Percentiles rank a stretch among this genome's conserved stretches.
Conservation (phyloP, 2,888 invertebrate genomes). For the Scaptomyza parva region DNA sequence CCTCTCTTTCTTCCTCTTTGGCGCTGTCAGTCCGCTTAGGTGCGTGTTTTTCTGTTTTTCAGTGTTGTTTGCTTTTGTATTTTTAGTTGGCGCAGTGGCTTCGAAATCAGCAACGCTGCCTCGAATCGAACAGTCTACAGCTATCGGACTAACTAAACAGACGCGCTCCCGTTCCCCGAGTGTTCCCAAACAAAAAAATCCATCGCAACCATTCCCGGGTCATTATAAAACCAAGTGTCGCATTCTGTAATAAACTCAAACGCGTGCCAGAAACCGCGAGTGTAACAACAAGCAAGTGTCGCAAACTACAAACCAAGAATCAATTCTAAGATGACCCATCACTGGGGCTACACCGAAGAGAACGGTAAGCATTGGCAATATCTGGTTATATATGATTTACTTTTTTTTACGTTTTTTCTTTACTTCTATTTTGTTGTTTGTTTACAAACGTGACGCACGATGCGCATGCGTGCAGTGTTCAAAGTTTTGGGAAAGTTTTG, state of each 20-base stretch:
- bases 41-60: slow-evolving; percentile 61
- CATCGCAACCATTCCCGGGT: slow-evolving; percentile 29
- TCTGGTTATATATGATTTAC: background rate
- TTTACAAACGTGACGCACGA: slow-evolving; percentile 46
- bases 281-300: slow-evolving; percentile 47
- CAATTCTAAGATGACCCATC: slow-evolving; percentile 70
- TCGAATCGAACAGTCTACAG: slow-evolving; percentile 76
- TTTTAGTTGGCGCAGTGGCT: slow-evolving; percentile 54
- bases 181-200: background rate
- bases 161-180: slow-evolving; percentile 36
- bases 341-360: slow-evolving; percentile 81
- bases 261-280: slow-evolving; percentile 54
- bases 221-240: slow-evolving; percentile 20
- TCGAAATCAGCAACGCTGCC: slow-evolving; percentile 58
- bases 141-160: slow-evolving; percentile 76
- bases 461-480: slow-evolving; percentile 56
- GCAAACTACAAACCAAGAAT: slow-evolving; percentile 26
- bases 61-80: slow-evolving; percentile 35
- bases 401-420: background rate
- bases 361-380: slow-evolving; percentile 69
- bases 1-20: slow-evolving; percentile 12
- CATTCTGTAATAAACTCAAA: slow-evolving; percentile 44
- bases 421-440: too few species aligned
- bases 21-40: slow-evolving; percentile 44
- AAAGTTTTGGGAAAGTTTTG: slow-evolving; percentile 38